A percentile compares a stretch with the other conserved stretches of the same genome.
Conservation (phyloP, 1,140 invertebrate species). For the Acromyrmex heyeri region DNA sequence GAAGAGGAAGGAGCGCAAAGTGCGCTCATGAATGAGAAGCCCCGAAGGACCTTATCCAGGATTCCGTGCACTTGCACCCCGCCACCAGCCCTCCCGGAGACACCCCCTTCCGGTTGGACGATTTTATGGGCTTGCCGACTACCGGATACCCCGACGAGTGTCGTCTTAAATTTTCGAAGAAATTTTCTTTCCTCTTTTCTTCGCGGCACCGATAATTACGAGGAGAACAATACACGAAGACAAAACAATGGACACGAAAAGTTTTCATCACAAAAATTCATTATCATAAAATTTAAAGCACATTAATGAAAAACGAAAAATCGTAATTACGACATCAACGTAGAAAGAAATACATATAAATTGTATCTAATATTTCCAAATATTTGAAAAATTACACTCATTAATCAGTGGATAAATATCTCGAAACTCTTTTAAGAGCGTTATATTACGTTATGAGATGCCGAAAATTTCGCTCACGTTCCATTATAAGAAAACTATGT, state of each 20-base stretch:
- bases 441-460: background rate
- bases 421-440: background rate
- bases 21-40: slow-evolving; percentile 77
- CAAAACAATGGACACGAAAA: background rate
- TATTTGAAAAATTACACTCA: background rate
- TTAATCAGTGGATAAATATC: background rate
- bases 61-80: slow-evolving; percentile 79
- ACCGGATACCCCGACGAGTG: slow-evolving; percentile 70
- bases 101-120: slow-evolving; percentile 82
- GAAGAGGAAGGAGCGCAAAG: slow-evolving; percentile 76
- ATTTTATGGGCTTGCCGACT: slow-evolving; percentile 71
- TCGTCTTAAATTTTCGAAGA: slow-evolving; percentile 68
- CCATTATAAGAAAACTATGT: background rate
- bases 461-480: background rate
- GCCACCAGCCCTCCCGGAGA: slow-evolving; percentile 74
- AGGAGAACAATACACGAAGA: background rate
- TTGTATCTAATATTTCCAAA: background rate
- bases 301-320: background rate
- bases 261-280: background rate
- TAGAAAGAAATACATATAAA: background rate
- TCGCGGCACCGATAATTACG: slow-evolving; percentile 20
- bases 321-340: background rate
- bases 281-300: background rate
- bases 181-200: slow-evolving; percentile 51
- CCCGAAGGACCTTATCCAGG: slow-evolving; percentile 69